phyloP scores from a whole-genome alignment of 2,797 vertebrate genomes.

The Limnodromus scolopaceus region DNA sequence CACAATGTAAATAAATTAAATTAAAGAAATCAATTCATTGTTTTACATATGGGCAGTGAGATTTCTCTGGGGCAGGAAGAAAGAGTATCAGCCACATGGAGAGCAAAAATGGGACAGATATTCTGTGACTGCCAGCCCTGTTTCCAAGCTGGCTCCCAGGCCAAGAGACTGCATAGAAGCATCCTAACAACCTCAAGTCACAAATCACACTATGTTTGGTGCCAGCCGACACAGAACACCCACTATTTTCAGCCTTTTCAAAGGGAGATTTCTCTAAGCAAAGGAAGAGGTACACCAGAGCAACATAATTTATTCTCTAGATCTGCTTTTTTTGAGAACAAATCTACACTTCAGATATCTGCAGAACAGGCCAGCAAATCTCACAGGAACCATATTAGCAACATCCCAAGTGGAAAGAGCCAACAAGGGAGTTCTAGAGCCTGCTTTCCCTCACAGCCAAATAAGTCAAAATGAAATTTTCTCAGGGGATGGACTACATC shows the following conservation, averaged over 20 bases:
- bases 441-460: not conserved
- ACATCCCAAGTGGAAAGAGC: not conserved
- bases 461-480: not conserved
- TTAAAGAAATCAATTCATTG: not conserved
- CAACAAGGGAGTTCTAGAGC: not conserved
- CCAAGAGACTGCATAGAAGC: not conserved
- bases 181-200: not conserved
- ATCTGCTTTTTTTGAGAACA: not conserved
- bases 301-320: not conserved
- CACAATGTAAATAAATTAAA: conserved; percentile 44
- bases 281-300: not conserved
- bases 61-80: not conserved
- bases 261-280: not conserved
- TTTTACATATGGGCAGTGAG: not conserved
- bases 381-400: not conserved
- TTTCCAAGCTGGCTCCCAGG: not conserved
- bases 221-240: not conserved
- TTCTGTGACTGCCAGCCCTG: not conserved
- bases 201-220: not conserved
- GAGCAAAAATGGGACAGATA: not conserved
- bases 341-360: not conserved
- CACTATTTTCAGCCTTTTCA: not conserved
- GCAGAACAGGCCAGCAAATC: not conserved
- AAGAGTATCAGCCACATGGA: not conserved
- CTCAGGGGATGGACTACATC: not conserved